phyloP scores from a whole-genome alignment of 2,888 invertebrate genomes.

The Hetaerina titia region DNA sequence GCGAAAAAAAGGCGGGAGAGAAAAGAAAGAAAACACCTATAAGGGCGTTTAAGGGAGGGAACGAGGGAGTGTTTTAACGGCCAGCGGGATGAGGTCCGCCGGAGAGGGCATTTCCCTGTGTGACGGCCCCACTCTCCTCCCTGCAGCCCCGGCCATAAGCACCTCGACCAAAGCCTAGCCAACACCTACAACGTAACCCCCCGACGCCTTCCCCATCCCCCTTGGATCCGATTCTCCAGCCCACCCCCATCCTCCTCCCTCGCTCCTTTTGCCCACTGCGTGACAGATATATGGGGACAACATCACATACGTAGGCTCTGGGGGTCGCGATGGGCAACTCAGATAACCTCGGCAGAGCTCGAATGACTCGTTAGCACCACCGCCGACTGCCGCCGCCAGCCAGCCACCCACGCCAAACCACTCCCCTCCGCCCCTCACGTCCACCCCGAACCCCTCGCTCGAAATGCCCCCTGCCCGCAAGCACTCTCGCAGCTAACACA shows the following conservation, averaged over 20 bases:
- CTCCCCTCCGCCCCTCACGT: background rate
- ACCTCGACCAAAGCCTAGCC: background rate
- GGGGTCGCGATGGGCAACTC: slow-evolving; percentile 64
- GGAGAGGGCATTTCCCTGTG: background rate
- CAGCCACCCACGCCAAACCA: background rate
- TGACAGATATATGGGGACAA: slow-evolving; percentile 64
- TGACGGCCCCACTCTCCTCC: background rate
- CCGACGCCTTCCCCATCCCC: background rate
- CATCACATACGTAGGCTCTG: slow-evolving; percentile 62
- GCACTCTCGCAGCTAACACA: background rate
- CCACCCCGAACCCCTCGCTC: background rate
- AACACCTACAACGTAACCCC: background rate
- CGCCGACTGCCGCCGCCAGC: slow-evolving; percentile 23
- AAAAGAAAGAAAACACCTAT: background rate
- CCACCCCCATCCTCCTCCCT: background rate
- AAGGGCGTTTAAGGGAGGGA: background rate
- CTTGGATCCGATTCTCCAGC: background rate
- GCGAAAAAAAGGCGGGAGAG: background rate
- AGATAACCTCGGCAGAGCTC: slow-evolving; percentile 62
- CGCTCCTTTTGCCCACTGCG: background rate
- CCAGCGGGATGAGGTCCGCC: background rate
- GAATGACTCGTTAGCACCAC: slow-evolving; percentile 66
- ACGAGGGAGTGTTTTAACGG: slow-evolving; percentile 5
- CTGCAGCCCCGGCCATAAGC: background rate
- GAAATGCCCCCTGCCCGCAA: background rate